Base-by-base conservation (phyloP, 2,888 invertebrate species). In the Hypercompe scribonia region DNA sequence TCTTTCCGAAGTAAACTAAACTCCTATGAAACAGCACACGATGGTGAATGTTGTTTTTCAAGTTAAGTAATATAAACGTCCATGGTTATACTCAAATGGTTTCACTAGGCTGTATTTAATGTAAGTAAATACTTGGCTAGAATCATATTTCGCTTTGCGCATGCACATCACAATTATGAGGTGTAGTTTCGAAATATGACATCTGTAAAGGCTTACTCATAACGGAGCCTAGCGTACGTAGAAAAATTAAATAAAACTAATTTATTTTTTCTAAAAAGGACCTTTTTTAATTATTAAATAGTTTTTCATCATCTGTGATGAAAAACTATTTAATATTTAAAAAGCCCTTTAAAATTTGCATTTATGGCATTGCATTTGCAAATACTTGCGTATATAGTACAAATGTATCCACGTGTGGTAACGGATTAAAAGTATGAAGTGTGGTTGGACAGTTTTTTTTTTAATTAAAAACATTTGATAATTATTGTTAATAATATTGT, bases 101-200 rank as follows among this genome's bases (percentile, higher is more conserved):
- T 75, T 68, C 50, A 70, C 75, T 79, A 75, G 67, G 71, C 74
- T 75, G 72, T 81, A 76, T 77, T 84, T 79, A 82, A 73, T 78
- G 73, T 70, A 81, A 77, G 81, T 80, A 73, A 70, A 71, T 79
- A 78, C 78, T 78, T 77, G 42, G 74, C 78, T 80, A 77, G 74
- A 78, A 68, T 68, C 70, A 84, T 68, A 76, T 76, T 81, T 83
- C 76, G 79, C 79, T 78, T 79, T 79, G 65, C 77, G 79, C 81
- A 78, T 76, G 84, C 85, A 86, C 84, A 85, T 81, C 81, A 81
- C 78, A 81, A 86, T 84, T 82, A 84, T 74, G 75, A 77, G 63
- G 75, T 68, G 78, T 79, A 85, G 75, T 85, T 85, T 86, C 74
- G 76, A 85, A 85, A 84, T 77, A 54, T 64, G 73, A 68, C 76